These are phyloP conservation scores for Eulemur mongoz DNA, from an alignment of 2,797 vertebrate species.

Conservation along the genomic window DNA sequence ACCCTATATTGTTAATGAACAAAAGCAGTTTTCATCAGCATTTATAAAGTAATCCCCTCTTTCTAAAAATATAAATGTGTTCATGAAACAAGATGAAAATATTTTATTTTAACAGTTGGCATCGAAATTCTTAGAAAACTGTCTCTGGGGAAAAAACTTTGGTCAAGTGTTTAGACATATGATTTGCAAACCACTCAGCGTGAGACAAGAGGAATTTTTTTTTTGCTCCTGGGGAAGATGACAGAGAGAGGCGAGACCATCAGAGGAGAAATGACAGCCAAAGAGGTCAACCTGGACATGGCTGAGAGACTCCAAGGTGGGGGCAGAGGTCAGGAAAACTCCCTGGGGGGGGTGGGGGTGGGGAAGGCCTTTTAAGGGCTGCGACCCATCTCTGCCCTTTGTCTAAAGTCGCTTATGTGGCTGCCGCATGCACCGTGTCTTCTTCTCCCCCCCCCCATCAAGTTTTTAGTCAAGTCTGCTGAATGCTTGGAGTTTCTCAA, in stretches of 20 bases:
- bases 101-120: conserved; percentile 43
- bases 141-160: background rate
- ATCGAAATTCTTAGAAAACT: conserved; percentile 21
- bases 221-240: background rate
- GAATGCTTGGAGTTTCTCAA: background rate
- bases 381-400: background rate
- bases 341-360: rapidly evolving
- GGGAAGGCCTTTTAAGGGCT: background rate
- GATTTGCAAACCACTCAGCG: background rate
- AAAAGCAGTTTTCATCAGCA: conserved; percentile 12
- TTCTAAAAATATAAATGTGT: conserved; percentile 7
- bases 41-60: background rate
- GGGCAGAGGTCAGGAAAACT: background rate
- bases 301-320: background rate
- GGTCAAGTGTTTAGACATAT: background rate
- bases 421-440: background rate
- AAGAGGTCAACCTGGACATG: background rate
- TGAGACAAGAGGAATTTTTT: background rate
- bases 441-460: background rate
- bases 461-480: background rate
- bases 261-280: background rate
- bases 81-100: conserved; percentile 51
- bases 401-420: background rate
- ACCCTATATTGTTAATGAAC: background rate
- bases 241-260: background rate